A percentile compares a stretch with the other conserved stretches of the same genome.
Evolutionary conservation across 2,797 vertebrate genomes (phyloP).

Genomic region (Menidia menidia): DNA sequence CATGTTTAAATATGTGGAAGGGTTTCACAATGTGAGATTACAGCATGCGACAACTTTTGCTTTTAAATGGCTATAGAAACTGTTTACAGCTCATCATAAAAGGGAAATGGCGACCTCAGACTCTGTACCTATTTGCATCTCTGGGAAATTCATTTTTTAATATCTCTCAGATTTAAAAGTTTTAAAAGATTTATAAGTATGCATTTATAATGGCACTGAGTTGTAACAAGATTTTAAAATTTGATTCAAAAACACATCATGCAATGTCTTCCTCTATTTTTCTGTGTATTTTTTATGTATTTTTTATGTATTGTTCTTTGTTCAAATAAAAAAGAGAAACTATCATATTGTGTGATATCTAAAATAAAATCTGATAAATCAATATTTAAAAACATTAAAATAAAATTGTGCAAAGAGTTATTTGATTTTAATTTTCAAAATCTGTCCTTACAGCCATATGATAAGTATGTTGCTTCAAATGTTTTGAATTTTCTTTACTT

Average conservation of each 20-base stretch:
- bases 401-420: neutral
- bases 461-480: slow-evolving; percentile 1
- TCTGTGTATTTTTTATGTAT: neutral
- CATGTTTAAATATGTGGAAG: slow-evolving; percentile 33
- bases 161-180: slow-evolving; percentile 3
- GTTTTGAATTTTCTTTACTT: slow-evolving; percentile 1
- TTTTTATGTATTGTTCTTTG: neutral
- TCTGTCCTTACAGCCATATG: slow-evolving; percentile 36
- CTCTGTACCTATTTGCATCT: neutral
- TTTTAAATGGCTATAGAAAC: slow-evolving; percentile 32
- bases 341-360: neutral
- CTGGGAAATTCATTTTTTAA: neutral
- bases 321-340: neutral
- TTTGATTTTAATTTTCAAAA: neutral
- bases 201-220: slow-evolving; percentile 8
- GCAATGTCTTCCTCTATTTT: neutral
- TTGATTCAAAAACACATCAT: slow-evolving; percentile 12
- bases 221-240: slow-evolving; percentile 14
- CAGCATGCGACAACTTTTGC: slow-evolving; percentile 33
- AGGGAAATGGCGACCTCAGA: slow-evolving; percentile 17
- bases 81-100: slow-evolving; percentile 14
- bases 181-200: slow-evolving; percentile 8
- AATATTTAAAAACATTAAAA: neutral
- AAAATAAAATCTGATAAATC: neutral
- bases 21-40: slow-evolving; percentile 30